Percentiles rank a stretch among this genome's conserved stretches.
These are phyloP conservation scores for Neosilurus hyrtlii DNA, from an alignment of 2,797 vertebrate genomes.

Conservation along the genomic window DNA sequence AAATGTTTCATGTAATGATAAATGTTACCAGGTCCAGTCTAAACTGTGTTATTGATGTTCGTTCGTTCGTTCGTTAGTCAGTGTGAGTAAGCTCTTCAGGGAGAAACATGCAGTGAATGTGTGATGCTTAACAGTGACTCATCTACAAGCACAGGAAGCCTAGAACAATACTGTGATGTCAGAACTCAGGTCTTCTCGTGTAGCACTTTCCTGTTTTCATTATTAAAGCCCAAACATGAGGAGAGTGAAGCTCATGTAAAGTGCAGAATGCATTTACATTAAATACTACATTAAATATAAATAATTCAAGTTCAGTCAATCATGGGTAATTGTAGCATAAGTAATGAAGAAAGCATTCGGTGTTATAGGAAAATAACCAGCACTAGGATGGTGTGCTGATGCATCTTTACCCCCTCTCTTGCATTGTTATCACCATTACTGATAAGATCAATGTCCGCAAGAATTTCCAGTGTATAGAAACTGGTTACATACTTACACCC, in stretches of 20 bases:
- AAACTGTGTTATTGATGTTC: background rate
- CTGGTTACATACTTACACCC: background rate
- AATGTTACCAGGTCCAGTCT: background rate
- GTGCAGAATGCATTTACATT: background rate
- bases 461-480: background rate
- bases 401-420: background rate
- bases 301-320: background rate
- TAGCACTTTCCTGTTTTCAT: constrained; percentile 58
- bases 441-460: background rate
- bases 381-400: no score
- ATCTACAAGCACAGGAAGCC: constrained; percentile 50
- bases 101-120: background rate
- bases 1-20: background rate
- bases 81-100: background rate
- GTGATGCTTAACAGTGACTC: constrained; percentile 28
- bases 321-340: background rate
- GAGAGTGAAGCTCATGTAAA: constrained; percentile 23
- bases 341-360: background rate
- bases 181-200: constrained; percentile 44
- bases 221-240: constrained; percentile 16
- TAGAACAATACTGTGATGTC: constrained; percentile 61
- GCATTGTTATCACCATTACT: background rate
- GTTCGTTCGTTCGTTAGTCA: background rate
- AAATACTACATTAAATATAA: background rate
- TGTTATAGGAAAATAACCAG: background rate